Evolutionary conservation across 30 jellyfish, hydroid and myxozoan genomes (phyloP), one percentile per base, ranked within the genome.

Genomic region (Aurelia sp.): DNA sequence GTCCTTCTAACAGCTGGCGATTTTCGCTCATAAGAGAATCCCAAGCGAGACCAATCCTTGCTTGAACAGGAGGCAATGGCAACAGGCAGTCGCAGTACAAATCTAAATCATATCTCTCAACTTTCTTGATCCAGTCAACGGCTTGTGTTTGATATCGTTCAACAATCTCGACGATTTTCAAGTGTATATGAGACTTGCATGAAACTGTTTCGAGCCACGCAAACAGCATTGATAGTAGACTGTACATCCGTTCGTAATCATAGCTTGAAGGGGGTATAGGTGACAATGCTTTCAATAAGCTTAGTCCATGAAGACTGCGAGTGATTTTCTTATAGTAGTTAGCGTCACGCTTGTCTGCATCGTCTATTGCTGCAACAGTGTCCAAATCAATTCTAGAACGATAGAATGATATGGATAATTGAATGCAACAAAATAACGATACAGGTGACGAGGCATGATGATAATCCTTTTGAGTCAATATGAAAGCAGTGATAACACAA

Each of bases 11-110:
- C 47, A 77, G 92, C 72, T 87, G 92, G 27, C 96, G 81, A 41
- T 73, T 93, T 35, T 77, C 87, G 60, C 98, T 92, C 89, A 93
- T 81, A 10, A 92, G 87, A 64, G 93, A 73, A 22, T 89, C 84
- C 97, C 97, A 92, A 21, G 97, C 97, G 81, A 81, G 94, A 64
- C 98, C 98, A 33, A 92, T 92, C 40, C 97, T 79, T 6, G 98
- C 98, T 79, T 87, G 82, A 23, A 81, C 81, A 40, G 98, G 97
- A 48, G 97, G 97, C 72, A 70, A 58, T 23, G 98, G 98, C 59
- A 92, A 72, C 76, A 92, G 66, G 63, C 98, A 92, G 82, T 82
- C 85, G 79, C 94, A 76, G 80, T 86, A 92, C 63, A 92, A 60
- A 55, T 92, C 89, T 21, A 78, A 55, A 83, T 92, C 97, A 57